Base-by-base conservation (phyloP, 2,888 invertebrate species). In the Synanthedon myopaeformis region DNA sequence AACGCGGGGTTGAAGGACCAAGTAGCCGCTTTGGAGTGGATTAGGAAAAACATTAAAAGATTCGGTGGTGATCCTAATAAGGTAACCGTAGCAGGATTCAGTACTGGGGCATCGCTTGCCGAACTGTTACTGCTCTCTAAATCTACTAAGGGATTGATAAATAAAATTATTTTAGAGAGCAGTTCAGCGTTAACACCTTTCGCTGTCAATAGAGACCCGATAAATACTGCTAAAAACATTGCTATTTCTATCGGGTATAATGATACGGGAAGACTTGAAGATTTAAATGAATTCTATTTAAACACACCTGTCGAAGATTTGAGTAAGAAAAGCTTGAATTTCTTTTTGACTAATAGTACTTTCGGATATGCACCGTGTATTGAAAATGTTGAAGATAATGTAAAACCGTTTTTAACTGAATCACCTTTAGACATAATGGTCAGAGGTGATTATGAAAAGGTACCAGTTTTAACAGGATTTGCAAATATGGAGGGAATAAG, bases 1-100 rank as follows among this genome's bases (percentile, higher is more conserved):
- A 97, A 97, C 74, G 92, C 94, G 58, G 97, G 94, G 0, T 72
- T 97, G 51, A 92, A 93, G 71, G 97, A 97, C 72, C 94, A 96
- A 72, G 89, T 93, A 53, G 89, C 94, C 69, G 95, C 94, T 0
- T 78, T 97, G 51, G 78, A 89, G 59, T 94, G 94, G 92, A 89
- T 94, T 1, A 90, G 91, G 57, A 90, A 92, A 58, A 93, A 96
- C 70, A 92, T 96, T 6, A 82, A 62, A 13, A 88, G 90, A 53
- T 96, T 97, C 72, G 94, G 95, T 14, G 96, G 96, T 8, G 93
- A 96, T 79, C 91, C 92, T 0, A 88, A 90, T 41, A 91, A 91
- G 65, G 89, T 96, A 1, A 96, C 96, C 0, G 72, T 96, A 1
- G 90, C 94, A 67, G 97, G 97, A 0, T 94, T 94, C 67, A 93